These are phyloP conservation scores for Grus americana DNA, from an alignment of 2,113 vertebrate species.

Conservation along the genomic window DNA sequence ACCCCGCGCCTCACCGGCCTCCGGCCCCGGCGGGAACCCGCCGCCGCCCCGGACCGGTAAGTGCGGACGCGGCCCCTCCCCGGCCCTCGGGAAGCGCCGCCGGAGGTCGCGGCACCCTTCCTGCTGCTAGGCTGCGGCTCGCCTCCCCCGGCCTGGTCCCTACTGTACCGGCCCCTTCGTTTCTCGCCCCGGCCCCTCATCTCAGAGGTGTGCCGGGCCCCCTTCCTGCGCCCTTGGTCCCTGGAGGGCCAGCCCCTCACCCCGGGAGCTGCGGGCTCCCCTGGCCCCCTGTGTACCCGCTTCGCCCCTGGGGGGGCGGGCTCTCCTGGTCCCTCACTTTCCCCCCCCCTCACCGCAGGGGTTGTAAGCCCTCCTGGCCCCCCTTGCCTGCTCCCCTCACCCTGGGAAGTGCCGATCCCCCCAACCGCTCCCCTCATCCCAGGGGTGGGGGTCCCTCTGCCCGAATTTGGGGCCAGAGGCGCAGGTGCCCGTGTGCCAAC, in stretches of 20 bases:
- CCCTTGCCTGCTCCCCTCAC: not conserved
- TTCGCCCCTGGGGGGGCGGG: too few species aligned
- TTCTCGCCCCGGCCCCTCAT: not conserved
- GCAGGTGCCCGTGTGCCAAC: not conserved
- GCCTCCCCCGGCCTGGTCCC: not conserved
- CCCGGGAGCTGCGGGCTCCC: not conserved
- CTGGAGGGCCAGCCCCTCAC: not conserved
- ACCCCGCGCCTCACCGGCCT: not conserved
- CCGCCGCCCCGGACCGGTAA: not conserved
- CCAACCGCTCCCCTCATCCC: too few species aligned
- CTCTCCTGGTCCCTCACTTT: not conserved
- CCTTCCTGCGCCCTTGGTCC: not conserved
- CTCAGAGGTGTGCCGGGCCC: not conserved
- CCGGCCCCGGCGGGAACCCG: not conserved
- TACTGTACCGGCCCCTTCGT: not conserved
- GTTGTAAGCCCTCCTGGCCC: too few species aligned
- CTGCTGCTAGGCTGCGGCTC: not conserved
- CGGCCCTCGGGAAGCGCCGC: not conserved
- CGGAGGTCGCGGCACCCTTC: not conserved
- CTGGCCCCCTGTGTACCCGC: not conserved
- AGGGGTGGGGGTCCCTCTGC: not conserved
- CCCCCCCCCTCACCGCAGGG: not conserved
- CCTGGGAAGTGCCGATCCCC: not conserved
- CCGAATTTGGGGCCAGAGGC: fast-evolving
- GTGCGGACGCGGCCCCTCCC: not conserved